phyloP scores from a whole-genome alignment of 2,888 invertebrate genomes.

The Portevinia maculata region DNA sequence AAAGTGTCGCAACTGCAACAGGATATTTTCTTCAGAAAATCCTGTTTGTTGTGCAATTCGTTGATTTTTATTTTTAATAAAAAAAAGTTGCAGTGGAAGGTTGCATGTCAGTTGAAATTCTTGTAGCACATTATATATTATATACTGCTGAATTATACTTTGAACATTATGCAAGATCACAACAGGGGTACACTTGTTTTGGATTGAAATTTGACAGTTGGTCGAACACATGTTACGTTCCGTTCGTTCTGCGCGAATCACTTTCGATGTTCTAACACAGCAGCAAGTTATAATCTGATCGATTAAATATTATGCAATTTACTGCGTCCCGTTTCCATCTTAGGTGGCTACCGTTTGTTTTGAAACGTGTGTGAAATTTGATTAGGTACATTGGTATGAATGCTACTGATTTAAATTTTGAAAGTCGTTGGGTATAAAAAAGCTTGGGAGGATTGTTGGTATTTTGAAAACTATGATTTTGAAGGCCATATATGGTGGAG shows the following conservation, averaged over 20 bases:
- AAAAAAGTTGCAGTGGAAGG: conserved; percentile 8
- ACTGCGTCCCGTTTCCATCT: background rate
- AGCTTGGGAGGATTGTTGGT: too few species aligned
- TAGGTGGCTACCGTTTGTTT: conserved; percentile 5
- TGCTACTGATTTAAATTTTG: too few species aligned
- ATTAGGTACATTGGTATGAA: too few species aligned
- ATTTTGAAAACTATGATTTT: too few species aligned
- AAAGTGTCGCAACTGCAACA: conserved; percentile 60
- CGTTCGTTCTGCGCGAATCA: conserved; percentile 25
- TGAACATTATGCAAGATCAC: conserved; percentile 37
- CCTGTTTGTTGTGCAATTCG: conserved; percentile 63
- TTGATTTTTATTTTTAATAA: conserved; percentile 10
- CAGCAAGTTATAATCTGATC: background rate
- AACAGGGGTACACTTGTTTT: conserved; percentile 1
- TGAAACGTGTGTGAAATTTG: conserved; percentile 3
- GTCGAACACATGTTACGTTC: conserved; percentile 30
- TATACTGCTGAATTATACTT: background rate
- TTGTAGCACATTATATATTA: background rate
- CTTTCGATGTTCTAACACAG: conserved; percentile 24
- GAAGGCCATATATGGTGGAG: too few species aligned
- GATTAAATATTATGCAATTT: conserved; percentile 6
- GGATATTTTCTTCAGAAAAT: conserved; percentile 53
- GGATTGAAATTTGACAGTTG: conserved; percentile 37
- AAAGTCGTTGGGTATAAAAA: too few species aligned
- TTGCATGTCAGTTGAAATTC: background rate